Evolutionary conservation across 2,888 invertebrate genomes (phyloP).

Genomic region (Alentia gelatinosa): DNA sequence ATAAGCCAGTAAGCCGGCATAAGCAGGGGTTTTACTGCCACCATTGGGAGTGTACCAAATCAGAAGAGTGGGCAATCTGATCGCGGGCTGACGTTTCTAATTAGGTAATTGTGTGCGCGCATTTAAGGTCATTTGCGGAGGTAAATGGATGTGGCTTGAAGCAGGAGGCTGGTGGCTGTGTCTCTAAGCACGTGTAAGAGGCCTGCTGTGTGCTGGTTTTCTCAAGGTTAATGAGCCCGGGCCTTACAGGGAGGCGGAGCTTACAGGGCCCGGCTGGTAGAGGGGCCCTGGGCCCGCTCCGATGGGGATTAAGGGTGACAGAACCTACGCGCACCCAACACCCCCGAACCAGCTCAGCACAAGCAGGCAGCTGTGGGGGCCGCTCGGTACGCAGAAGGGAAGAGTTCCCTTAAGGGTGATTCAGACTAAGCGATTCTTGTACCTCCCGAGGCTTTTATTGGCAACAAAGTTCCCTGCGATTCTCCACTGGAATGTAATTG

Average conservation of each 20-base stretch:
- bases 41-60: neutral
- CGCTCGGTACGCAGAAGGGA: too few species aligned
- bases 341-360: neutral
- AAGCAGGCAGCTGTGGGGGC: too few species aligned
- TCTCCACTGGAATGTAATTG: too few species aligned
- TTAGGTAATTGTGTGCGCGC: neutral
- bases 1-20: too few species aligned
- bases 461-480: too few species aligned
- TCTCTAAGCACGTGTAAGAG: conserved; percentile 7
- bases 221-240: neutral
- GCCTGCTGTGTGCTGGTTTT: neutral
- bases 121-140: conserved; percentile 19
- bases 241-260: neutral
- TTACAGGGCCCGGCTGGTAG: neutral
- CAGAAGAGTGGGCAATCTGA: neutral
- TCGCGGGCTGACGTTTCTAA: neutral
- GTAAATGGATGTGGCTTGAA: conserved; percentile 6
- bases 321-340: neutral
- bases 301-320: neutral
- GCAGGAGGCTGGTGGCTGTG: neutral
- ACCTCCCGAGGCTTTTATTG: too few species aligned
- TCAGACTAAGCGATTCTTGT: too few species aligned
- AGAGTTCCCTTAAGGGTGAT: too few species aligned
- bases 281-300: neutral
- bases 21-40: too few species aligned